Evolutionary conservation across 2,888 invertebrate species (phyloP).

Genomic region (Criorhina ranunculi): DNA sequence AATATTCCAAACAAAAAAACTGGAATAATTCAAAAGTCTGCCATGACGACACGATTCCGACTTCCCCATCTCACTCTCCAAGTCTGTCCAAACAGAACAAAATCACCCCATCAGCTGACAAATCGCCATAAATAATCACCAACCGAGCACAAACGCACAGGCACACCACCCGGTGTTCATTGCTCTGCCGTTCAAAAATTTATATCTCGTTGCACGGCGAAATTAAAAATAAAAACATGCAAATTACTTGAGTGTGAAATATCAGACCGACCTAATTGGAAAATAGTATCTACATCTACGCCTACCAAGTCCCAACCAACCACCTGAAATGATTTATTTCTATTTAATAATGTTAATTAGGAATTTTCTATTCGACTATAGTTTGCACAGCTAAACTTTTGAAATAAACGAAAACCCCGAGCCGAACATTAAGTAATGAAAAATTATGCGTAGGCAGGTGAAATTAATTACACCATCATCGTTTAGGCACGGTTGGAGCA

Average conservation of each 20-base stretch:
- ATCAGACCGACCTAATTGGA: slow-evolving; percentile 62
- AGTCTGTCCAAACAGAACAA: slow-evolving; percentile 14
- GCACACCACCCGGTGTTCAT: slow-evolving; percentile 40
- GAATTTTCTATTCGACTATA: slow-evolving; percentile 26
- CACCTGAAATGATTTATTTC: slow-evolving; percentile 59
- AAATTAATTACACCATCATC: slow-evolving; percentile 47
- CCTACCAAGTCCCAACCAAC: slow-evolving; percentile 1
- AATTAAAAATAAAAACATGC: slow-evolving; percentile 46
- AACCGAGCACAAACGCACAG: slow-evolving; percentile 56
- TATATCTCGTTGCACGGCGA: background rate
- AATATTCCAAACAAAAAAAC: slow-evolving; percentile 41
- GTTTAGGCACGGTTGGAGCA: slow-evolving; percentile 47
- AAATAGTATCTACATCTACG: background rate
- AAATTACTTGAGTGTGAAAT: slow-evolving; percentile 73
- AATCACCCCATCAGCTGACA: slow-evolving; percentile 65
- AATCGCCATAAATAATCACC: slow-evolving; percentile 68
- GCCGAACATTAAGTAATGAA: background rate
- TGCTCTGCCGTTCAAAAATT: background rate
- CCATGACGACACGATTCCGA: slow-evolving; percentile 41
- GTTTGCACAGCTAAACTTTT: slow-evolving; percentile 28
- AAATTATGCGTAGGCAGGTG: slow-evolving; percentile 66
- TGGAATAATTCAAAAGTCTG: slow-evolving; percentile 52
- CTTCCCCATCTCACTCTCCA: slow-evolving; percentile 15
- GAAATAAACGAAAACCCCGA: background rate
- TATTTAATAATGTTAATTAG: slow-evolving; percentile 57